phyloP scores from a whole-genome alignment of 2,797 vertebrate genomes.

The Amphiprion clarkii region DNA sequence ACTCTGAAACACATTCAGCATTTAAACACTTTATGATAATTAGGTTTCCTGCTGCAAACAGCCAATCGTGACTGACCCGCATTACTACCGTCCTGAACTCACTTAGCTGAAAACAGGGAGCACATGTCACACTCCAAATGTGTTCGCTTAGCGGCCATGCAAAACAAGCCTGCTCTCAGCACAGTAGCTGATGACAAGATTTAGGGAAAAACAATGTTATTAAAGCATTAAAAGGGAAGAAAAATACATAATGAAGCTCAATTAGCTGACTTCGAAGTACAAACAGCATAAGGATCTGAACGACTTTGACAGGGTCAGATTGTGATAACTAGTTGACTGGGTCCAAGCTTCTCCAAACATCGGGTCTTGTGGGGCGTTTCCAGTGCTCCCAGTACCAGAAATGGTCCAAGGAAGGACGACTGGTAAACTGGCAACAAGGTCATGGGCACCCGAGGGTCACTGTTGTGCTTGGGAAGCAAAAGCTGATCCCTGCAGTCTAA shows the following conservation, averaged over 20 bases:
- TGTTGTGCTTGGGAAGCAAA: no score
- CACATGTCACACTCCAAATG: conserved; percentile 22
- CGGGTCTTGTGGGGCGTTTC: no score
- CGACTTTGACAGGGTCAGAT: no score
- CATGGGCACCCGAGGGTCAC: no score
- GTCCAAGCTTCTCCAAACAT: no score
- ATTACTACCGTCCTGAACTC: conserved; percentile 48
- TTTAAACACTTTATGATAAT: conserved; percentile 68
- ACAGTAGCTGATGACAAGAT: not conserved
- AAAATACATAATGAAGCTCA: not conserved
- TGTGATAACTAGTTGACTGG: no score
- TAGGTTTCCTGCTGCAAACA: conserved; percentile 40
- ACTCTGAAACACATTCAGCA: conserved; percentile 58
- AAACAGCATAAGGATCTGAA: no score
- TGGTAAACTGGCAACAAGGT: no score
- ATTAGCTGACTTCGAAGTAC: not conserved
- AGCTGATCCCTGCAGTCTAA: no score
- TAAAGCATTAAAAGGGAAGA: not conserved
- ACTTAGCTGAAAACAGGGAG: conserved; percentile 33
- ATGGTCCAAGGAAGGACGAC: no score
- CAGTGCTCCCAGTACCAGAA: no score
- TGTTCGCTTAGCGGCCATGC: conserved; percentile 7
- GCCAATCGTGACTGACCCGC: conserved; percentile 43
- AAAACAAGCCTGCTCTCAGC: conserved; percentile 1
- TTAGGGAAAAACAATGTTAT: not conserved